A percentile compares a stretch with the other conserved stretches of the same genome.
Conservation (phyloP, 1,140 invertebrate species). For the Magallana gigas region DNA sequence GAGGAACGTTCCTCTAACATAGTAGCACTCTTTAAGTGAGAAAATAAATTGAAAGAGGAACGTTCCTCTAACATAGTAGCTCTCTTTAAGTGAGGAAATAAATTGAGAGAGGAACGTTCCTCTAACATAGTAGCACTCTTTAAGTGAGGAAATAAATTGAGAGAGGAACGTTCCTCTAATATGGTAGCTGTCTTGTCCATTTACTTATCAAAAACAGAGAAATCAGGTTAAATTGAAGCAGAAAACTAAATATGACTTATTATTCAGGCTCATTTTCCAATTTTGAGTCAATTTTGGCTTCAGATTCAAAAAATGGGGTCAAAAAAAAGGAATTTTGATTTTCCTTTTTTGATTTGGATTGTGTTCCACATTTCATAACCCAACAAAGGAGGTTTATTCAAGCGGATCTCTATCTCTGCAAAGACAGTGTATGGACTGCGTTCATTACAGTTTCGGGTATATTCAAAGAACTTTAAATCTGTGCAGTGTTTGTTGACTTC, state of each 20-base stretch:
- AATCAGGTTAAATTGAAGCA: background rate
- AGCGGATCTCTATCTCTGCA: background rate
- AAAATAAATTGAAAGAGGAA: no score
- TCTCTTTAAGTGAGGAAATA: no score
- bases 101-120: background rate
- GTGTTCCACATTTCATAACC: background rate
- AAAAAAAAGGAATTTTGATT: conserved; percentile 3
- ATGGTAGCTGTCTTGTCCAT: background rate
- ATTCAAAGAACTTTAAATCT: background rate
- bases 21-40: no score
- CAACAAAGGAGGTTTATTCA: background rate
- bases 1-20: background rate
- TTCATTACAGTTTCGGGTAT: background rate
- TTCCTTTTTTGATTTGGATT: no score
- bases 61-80: no score
- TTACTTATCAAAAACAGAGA: background rate
- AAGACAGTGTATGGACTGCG: no score
- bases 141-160: background rate
- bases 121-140: background rate
- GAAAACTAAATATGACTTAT: background rate
- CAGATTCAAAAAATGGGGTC: background rate
- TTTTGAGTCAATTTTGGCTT: background rate
- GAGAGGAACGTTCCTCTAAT: background rate
- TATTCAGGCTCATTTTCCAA: background rate
- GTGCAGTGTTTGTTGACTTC: background rate